Evolutionary conservation across 64 coral and sea anemone genomes (phyloP).

Genomic region (Actinia tenebrosa): DNA sequence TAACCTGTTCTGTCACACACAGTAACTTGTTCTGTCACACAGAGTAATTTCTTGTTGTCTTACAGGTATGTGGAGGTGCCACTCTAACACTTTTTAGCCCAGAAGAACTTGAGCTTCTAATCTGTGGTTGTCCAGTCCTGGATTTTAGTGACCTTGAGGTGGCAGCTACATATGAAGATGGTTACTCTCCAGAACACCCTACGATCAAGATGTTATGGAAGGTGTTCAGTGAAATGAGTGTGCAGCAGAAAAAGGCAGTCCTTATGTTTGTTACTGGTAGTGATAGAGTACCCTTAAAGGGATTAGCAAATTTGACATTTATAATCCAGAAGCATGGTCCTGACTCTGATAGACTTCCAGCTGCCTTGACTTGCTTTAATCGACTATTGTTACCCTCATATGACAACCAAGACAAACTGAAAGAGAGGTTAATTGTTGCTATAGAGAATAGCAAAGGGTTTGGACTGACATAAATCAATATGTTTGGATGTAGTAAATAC

Average conservation of each 20-base stretch:
- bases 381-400: conserved; percentile 84
- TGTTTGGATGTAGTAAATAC: background rate
- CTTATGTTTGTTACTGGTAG: conserved; percentile 94
- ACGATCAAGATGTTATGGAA: conserved; percentile 72
- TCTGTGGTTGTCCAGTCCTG: conserved; percentile 82
- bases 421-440: conserved; percentile 72
- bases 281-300: conserved; percentile 89
- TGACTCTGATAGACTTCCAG: conserved; percentile 75
- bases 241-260: conserved; percentile 80
- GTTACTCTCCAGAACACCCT: conserved; percentile 56
- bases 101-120: conserved; percentile 75
- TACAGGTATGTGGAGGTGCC: conserved; percentile 86
- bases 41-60: no score
- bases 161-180: conserved; percentile 81
- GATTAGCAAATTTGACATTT: conserved; percentile 75
- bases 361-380: conserved; percentile 91
- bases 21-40: no score
- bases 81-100: conserved; percentile 72
- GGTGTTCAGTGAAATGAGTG: conserved; percentile 69
- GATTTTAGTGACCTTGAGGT: conserved; percentile 69
- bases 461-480: conserved; percentile 64
- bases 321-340: conserved; percentile 74
- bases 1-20: no score
- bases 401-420: conserved; percentile 47
- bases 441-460: conserved; percentile 98